Evolutionary conservation across 2,888 invertebrate species (phyloP).

Genomic region (Drosophila ezoana): DNA sequence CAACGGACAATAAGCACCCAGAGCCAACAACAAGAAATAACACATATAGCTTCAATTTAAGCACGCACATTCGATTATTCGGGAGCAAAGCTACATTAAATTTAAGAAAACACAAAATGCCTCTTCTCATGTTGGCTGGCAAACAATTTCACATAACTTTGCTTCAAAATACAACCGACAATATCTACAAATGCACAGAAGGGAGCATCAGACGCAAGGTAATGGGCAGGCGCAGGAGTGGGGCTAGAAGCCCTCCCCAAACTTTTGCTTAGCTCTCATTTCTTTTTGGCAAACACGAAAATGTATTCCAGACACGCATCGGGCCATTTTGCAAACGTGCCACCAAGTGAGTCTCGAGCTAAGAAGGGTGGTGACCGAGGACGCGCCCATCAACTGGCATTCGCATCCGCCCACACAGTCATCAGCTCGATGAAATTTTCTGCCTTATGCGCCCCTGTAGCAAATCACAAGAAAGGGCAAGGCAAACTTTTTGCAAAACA

Average conservation of each 20-base stretch:
- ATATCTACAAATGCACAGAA: conserved; percentile 61
- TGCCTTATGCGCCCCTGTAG: conserved; percentile 48
- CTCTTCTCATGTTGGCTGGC: conserved; percentile 49
- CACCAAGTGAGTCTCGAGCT: conserved; percentile 73
- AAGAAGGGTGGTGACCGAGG: neutral
- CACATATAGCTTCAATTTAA: conserved; percentile 7
- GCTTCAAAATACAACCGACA: conserved; percentile 63
- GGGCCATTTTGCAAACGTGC: conserved; percentile 84
- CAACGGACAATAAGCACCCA: conserved; percentile 5
- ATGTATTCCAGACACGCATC: conserved; percentile 84
- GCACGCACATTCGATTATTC: conserved; percentile 1
- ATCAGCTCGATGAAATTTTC: conserved; percentile 40
- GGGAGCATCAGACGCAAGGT: conserved; percentile 24
- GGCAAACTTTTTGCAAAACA: conserved; percentile 46
- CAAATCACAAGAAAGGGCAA: conserved; percentile 24
- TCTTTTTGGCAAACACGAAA: conserved; percentile 74
- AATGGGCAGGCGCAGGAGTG: conserved; percentile 7
- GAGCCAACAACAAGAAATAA: neutral
- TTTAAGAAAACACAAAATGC: conserved; percentile 72
- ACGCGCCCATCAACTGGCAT: conserved; percentile 31
- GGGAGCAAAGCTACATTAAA: conserved; percentile 52
- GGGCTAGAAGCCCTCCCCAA: conserved; percentile 39
- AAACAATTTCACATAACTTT: conserved; percentile 75
- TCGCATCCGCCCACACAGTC: conserved; percentile 69
- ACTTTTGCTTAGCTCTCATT: conserved; percentile 53